Evolutionary conservation across 2,113 vertebrate genomes (phyloP).

Genomic region (Cariama cristata): DNA sequence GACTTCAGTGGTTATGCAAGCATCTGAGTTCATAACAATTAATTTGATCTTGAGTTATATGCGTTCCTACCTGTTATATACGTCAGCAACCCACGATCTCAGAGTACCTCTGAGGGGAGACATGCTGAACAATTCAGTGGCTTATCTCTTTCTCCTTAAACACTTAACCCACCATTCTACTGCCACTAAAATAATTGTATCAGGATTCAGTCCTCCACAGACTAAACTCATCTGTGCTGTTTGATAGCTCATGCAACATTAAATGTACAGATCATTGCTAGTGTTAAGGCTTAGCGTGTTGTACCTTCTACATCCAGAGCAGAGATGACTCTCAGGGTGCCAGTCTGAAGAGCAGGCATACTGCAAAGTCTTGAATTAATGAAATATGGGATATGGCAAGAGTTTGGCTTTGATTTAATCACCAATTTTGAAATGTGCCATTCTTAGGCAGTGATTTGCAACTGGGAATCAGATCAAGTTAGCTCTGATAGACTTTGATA

Average conservation of each 20-base stretch:
- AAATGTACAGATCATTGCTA: not conserved
- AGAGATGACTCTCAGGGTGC: not conserved
- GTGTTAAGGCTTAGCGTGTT: not conserved
- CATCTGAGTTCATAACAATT: not conserved
- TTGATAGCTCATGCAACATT: not conserved
- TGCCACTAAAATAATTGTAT: not conserved
- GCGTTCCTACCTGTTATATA: not conserved
- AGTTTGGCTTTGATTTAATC: not conserved
- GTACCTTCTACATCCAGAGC: not conserved
- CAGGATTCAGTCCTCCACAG: not conserved
- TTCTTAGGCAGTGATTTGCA: not conserved
- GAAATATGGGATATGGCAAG: not conserved
- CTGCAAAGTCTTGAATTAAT: constrained; percentile 6
- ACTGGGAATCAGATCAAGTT: not conserved
- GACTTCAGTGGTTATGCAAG: not conserved
- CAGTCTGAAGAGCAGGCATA: not conserved
- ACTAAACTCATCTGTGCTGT: not conserved
- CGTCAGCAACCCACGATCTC: not conserved
- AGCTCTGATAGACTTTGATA: not conserved
- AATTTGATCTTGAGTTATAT: not conserved
- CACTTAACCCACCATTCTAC: not conserved
- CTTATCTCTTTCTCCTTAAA: not conserved
- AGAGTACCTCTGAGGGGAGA: not conserved
- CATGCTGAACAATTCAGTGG: not conserved
- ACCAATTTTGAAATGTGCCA: not conserved